phyloP scores from a whole-genome alignment of 1,140 invertebrate species.

The Heliconius nattereri region DNA sequence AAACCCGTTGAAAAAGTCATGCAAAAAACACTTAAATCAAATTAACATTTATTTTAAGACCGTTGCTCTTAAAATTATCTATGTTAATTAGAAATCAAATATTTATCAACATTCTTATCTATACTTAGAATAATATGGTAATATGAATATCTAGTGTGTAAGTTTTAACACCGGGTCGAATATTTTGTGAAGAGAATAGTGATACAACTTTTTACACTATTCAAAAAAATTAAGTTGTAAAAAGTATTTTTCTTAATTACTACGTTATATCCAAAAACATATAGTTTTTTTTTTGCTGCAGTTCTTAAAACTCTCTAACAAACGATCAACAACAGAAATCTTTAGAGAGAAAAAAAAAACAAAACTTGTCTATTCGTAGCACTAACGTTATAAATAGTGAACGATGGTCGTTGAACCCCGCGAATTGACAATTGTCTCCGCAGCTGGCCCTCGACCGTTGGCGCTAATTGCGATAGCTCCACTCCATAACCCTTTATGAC shows the following conservation, averaged over 20 bases:
- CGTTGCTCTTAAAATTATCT: conserved; percentile 22
- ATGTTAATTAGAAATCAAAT: conserved; percentile 15
- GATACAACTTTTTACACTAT: not conserved
- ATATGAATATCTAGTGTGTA: conserved; percentile 4
- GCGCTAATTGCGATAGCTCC: conserved; percentile 61
- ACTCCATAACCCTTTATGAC: conserved; percentile 61
- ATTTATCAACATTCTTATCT: conserved; percentile 14
- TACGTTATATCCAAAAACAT: not conserved
- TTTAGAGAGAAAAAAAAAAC: conserved; percentile 19
- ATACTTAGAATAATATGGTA: conserved; percentile 9
- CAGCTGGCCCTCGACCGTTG: conserved; percentile 63
- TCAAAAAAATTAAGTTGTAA: not conserved
- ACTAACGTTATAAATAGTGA: conserved; percentile 33
- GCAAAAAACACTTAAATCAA: conserved; percentile 17
- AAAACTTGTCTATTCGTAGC: conserved; percentile 28
- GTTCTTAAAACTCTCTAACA: not conserved
- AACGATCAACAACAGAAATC: not conserved
- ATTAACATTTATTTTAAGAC: conserved; percentile 18
- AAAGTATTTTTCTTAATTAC: not conserved
- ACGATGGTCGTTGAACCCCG: conserved; percentile 60
- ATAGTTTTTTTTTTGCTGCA: not conserved
- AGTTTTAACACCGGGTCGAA: not conserved
- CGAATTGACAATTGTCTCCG: conserved; percentile 68
- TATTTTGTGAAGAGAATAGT: not conserved
- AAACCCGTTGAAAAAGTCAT: not conserved